Conservation (phyloP, 37 sponge, comb jelly and placozoan species). For the Hormiphora californensis region DNA sequence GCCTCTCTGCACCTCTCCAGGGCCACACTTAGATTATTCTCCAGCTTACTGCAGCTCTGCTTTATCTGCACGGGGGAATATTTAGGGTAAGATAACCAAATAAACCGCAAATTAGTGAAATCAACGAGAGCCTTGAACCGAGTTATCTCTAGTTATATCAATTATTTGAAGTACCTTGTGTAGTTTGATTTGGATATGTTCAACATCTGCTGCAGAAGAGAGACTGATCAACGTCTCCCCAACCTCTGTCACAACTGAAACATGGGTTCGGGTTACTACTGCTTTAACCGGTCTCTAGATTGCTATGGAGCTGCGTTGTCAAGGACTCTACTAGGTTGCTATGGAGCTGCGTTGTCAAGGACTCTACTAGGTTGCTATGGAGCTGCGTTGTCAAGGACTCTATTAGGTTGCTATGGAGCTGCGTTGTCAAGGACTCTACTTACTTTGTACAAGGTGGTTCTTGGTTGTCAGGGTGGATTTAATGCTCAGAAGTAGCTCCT, state of each 20-base stretch:
- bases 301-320: not conserved
- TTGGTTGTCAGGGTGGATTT: slow-evolving; percentile 15
- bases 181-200: slow-evolving; percentile 40
- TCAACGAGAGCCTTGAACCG: not conserved
- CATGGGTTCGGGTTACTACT: not conserved
- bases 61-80: not conserved
- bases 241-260: slow-evolving; percentile 23
- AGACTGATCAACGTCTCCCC: slow-evolving; percentile 13
- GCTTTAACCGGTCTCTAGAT: not conserved
- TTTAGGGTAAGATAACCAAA: not conserved
- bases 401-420: not conserved
- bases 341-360: not conserved
- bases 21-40: not conserved
- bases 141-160: not conserved
- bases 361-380: not conserved
- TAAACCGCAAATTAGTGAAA: not conserved
- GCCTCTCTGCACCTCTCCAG: slow-evolving; percentile 17
- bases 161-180: slow-evolving; percentile 16
- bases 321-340: not conserved
- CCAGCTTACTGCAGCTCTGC: slow-evolving; percentile 25
- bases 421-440: not conserved
- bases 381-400: not conserved
- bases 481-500: slow-evolving; percentile 5
- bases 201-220: slow-evolving; percentile 41
- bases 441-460: slow-evolving; percentile 33